Base-by-base conservation (phyloP, 2,797 vertebrate species). In the Chlorospingus semifuscus region DNA sequence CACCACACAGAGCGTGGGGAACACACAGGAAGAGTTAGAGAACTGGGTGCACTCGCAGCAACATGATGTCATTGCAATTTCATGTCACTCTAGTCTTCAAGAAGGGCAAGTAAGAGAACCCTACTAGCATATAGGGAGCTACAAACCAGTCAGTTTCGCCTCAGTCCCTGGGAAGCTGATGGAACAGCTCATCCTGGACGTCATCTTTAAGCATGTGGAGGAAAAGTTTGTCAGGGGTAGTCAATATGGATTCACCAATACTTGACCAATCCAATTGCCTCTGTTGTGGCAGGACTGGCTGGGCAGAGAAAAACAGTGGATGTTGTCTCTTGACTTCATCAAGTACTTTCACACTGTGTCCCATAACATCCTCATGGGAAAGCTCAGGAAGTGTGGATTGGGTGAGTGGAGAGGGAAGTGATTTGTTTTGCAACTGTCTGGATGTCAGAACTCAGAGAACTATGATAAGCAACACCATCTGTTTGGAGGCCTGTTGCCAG, bases 271-370 rank as follows among this genome's bases (percentile, higher is more conserved):
- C 12, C 15, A 3, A 22, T 8, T 30, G 14, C 26, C 14, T 74
- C 21, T 36, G 14, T 57, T 4, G 1, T 0, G 1, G 6, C 24
- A 56, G 21, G 30, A 17, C 41, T 56, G 27, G 2, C 22, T 70
- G 39, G 22, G 15, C 30, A 53, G 47, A 22, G 18, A 2, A 81
- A 4, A 61, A 27, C 7, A 37, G 22, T 36, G 21, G n/a, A 30
- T 42, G 7, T 17, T 52, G 8, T 37, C 32, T 29, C 37, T 59
- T 42, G 24, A 70, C 14, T 32, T 44, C 46, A 44, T 44, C 27
- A 44, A 32, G 27, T 44, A 15, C 30, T 53, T 77, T 63, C 32
- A 53, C 18, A 15, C 26, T 61, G 21, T 47, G 1, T n/a, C 21
- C 39, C 20, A 21, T 34, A 22, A 30, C 6, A 21, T 9, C 20